Percentiles rank a stretch among this genome's conserved stretches.
phyloP scores from a whole-genome alignment of 1,140 invertebrate species.

The Rhagoletis zephyria region DNA sequence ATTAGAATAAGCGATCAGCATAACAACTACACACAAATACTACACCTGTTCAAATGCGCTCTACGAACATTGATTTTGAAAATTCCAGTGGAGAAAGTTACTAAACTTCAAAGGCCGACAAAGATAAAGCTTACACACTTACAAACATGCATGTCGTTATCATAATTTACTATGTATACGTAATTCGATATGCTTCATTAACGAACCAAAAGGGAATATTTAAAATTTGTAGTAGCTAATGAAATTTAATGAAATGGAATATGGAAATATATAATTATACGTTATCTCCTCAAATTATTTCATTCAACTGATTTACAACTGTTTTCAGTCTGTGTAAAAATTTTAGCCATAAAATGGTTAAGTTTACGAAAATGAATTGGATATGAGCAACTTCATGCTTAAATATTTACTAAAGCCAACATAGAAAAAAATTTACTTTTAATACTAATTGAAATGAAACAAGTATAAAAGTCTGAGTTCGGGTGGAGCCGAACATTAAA shows the following conservation, averaged over 20 bases:
- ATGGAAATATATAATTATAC: too few species aligned
- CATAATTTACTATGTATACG: background rate
- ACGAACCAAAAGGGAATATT: background rate
- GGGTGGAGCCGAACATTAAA: too few species aligned
- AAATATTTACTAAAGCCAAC: too few species aligned
- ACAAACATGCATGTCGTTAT: background rate
- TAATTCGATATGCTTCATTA: conserved; percentile 37
- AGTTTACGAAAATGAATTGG: too few species aligned
- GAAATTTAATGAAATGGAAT: background rate
- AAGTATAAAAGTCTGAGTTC: too few species aligned
- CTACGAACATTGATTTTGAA: background rate
- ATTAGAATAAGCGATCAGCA: background rate
- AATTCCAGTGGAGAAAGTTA: conserved; percentile 47
- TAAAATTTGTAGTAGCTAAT: background rate
- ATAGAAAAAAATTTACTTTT: too few species aligned
- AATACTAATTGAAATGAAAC: too few species aligned
- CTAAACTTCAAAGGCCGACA: background rate
- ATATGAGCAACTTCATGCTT: too few species aligned
- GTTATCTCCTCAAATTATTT: too few species aligned
- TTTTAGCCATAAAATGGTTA: too few species aligned
- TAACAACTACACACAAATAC: background rate
- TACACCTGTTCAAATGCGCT: background rate
- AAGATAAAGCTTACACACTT: background rate
- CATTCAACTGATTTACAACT: too few species aligned
- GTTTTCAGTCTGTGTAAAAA: too few species aligned